These are phyloP conservation scores for Morone chrysops DNA, from an alignment of 2,113 vertebrate species.

Conservation along the genomic window DNA sequence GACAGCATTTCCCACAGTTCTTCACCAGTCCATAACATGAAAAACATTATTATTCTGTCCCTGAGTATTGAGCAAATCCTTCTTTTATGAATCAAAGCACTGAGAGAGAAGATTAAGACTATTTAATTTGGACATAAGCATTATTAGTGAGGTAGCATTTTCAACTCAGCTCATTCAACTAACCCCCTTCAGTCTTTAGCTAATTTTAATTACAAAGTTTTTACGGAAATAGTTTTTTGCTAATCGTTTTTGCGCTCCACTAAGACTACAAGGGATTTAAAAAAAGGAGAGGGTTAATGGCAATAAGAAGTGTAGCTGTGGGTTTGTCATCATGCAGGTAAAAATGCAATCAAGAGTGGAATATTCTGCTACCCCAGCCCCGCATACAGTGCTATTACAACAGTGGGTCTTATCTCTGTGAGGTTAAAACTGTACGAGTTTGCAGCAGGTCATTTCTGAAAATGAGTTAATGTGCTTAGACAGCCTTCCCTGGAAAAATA, in stretches of 20 bases:
- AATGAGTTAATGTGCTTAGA: conserved; percentile 30
- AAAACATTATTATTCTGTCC: conserved; percentile 10
- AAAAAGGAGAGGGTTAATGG: not conserved
- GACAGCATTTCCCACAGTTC: not conserved
- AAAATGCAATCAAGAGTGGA: conserved; percentile 2
- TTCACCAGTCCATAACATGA: not conserved
- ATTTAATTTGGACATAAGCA: conserved; percentile 33
- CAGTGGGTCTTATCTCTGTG: not conserved
- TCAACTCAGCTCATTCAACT: not conserved
- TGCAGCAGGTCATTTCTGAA: conserved; percentile 31
- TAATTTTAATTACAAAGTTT: conserved; percentile 46
- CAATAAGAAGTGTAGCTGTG: not conserved
- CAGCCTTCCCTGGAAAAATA: conserved; percentile 12
- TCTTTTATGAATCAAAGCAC: conserved; percentile 31
- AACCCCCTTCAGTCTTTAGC: conserved; percentile 5
- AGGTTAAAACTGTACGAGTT: not conserved
- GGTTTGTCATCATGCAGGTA: not conserved
- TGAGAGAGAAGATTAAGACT: conserved; percentile 28
- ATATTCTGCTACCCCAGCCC: not conserved
- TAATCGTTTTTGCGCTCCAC: conserved; percentile 2
- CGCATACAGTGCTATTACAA: not conserved
- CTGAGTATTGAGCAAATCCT: conserved; percentile 19
- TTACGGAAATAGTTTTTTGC: conserved; percentile 29
- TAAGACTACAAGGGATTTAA: not conserved
- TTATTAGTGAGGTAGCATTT: conserved; percentile 23